phyloP scores from a whole-genome alignment of 2,113 vertebrate species.

The Paramisgurnus dabryanus region DNA sequence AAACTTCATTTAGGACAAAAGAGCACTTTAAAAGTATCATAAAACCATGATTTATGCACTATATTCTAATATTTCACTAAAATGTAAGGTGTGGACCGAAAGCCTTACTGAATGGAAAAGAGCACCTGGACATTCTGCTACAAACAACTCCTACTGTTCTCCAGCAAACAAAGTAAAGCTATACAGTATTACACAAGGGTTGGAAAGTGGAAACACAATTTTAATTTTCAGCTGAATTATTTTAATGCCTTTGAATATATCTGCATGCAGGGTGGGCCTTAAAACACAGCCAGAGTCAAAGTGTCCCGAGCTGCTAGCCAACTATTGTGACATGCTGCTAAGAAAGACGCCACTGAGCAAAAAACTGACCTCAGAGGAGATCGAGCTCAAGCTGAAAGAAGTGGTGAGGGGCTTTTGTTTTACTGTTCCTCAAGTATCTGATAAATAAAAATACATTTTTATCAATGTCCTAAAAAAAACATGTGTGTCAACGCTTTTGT shows the following conservation, averaged over 20 bases:
- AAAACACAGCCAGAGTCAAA: slow-evolving; percentile 99
- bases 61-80: no score
- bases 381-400: slow-evolving; percentile 98
- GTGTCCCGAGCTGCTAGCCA: slow-evolving; percentile 97
- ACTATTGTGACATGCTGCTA: slow-evolving; percentile 99
- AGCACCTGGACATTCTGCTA: no score
- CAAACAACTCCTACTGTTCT: no score
- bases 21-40: no score
- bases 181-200: no score
- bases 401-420: slow-evolving; percentile 78
- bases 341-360: slow-evolving; percentile 99
- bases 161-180: no score
- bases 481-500: slow-evolving; percentile 46
- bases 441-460: no score
- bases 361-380: slow-evolving; percentile 98
- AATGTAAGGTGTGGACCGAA: no score
- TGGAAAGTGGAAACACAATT: no score
- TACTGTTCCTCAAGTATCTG: not conserved
- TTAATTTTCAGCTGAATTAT: not conserved
- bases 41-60: no score
- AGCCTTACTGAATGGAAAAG: no score
- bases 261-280: slow-evolving; percentile 82
- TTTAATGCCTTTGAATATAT: not conserved
- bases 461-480: not conserved
- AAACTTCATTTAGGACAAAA: no score